Evolutionary conservation across 2,888 invertebrate species (phyloP), one percentile per base, ranked within the genome.

Genomic region (Pelosia muscerda): DNA sequence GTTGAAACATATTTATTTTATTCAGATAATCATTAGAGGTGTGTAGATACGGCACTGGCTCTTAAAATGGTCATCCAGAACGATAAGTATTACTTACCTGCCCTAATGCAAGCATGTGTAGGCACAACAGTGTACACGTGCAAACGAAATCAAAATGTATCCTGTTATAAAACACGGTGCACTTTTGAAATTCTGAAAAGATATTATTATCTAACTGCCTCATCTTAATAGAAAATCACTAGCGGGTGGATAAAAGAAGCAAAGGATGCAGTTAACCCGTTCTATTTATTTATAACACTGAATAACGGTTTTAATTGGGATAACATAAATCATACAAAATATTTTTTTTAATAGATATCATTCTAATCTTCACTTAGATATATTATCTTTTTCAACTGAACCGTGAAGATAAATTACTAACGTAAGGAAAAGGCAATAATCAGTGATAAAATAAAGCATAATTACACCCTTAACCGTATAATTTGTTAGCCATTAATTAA

Each of bases 401-500:
- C 71, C 73, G 76, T 76, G 77, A 81, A 84, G 82, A 89, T 89
- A 90, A 87, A 88, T 90, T 81, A 87, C 86, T 87, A 84, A 26
- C 26, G 54, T 69, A 86, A 67, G 58, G 82, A 89, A 90, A 93
- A 91, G 91, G 90, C 85, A 92, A 93, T 92, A 93, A 93, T 93
- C 90, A 90, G 87, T 89, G 88, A 87, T 86, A 86, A 83, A 82
- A 86, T 86, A 86, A 86, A 85, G 83, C 85, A 90, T 94, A 92
- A 95, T 94, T 92, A 93, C 87, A 90, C 81, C 84, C 85, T 82
- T 84, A 87, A 86, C 84, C 88, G 80, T 93, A 92, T 94, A 93
- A 94, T 94, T 93, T 92, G 81, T 83, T 85, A 91, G 88, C 89
- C 89, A 93, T 93, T 92, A 88, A 95, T 94, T 94, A 93, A 92